Percentiles rank a stretch among this genome's conserved stretches.
These are phyloP conservation scores for Miichthys miiuy DNA, from an alignment of 2,797 vertebrate genomes.

Conservation along the genomic window DNA sequence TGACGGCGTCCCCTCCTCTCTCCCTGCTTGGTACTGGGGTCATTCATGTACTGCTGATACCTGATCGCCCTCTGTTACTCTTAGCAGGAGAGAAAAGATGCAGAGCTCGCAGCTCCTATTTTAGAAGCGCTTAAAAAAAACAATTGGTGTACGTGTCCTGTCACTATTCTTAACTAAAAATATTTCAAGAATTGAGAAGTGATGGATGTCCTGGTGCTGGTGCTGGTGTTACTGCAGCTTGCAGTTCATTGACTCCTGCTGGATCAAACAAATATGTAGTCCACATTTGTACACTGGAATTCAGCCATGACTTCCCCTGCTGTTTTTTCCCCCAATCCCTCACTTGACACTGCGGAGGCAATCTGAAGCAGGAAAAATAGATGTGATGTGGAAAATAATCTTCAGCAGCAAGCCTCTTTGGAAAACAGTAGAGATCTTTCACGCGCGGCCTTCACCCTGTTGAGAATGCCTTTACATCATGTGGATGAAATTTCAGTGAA, in stretches of 20 bases:
- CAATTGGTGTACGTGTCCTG: conserved; percentile 3
- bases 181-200: conserved; percentile 29
- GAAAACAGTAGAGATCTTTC: conserved; percentile 41
- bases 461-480: conserved; percentile 23
- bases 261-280: conserved; percentile 3
- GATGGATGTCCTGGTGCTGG: conserved; percentile 12
- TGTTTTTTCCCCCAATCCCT: conserved; percentile 1
- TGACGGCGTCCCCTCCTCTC: background rate
- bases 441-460: background rate
- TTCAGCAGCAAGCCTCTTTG: background rate
- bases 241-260: conserved; percentile 26
- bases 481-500: conserved; percentile 21
- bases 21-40: conserved; percentile 24
- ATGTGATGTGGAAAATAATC: conserved; percentile 9
- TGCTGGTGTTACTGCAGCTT: background rate
- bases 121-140: conserved; percentile 32
- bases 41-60: conserved; percentile 33
- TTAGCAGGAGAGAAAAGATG: conserved; percentile 31
- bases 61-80: conserved; percentile 41
- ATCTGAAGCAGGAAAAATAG: conserved; percentile 10
- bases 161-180: conserved; percentile 36
- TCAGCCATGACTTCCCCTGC: conserved; percentile 21
- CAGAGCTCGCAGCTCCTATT: conserved; percentile 39
- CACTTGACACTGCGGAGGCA: background rate
- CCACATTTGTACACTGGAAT: conserved; percentile 25